Evolutionary conservation across 2,888 invertebrate species (phyloP), one percentile per base, ranked within the genome.

Genomic region (Apoda limacodes): DNA sequence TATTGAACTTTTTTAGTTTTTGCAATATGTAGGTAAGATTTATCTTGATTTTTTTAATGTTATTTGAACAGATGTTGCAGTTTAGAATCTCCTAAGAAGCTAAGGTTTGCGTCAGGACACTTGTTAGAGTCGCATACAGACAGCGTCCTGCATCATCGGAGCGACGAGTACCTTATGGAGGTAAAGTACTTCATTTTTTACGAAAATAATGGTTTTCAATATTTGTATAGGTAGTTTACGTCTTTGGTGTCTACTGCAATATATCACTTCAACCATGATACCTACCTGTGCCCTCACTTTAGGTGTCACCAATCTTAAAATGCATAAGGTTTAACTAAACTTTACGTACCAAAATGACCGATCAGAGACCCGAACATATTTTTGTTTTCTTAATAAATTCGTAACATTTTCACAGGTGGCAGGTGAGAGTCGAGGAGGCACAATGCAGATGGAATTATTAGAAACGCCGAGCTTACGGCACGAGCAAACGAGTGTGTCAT

Each of bases 81-180:
- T 60, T 83, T 90, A 51, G 92, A 93, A 64, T 92, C 92, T 39
- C 92, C 92, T 28, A 93, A 93, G 61, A 87, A 89, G 48, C 68
- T 93, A 35, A 82, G 93, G 37, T 93, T 92, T 55, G 92, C 90
- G 2, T 85, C 88, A 12, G 88, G 87, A 9, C 87, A 84, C 47
- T 83, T 87, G 39, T 61, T 89, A 42, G 83, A 85, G 53, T 83
- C 84, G 27, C 80, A 83, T 35, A 76, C 80, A 10, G 81, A 82
- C 35, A 71, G 67, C 42, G 75, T 75, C 2, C 55, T 82, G 23
- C 80, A 81, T 44, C 82, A 81, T 42, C 63, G 78, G 30, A 82
- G 81, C 43, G 82, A 78, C 40, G 82, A 82, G 50, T 76, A 76
- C 44, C 66, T 74, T 4, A 81, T 75, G 75, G 81, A 82, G 62